These are phyloP conservation scores for Formica exsecta DNA, from an alignment of 1,140 invertebrate species.

Conservation along the genomic window DNA sequence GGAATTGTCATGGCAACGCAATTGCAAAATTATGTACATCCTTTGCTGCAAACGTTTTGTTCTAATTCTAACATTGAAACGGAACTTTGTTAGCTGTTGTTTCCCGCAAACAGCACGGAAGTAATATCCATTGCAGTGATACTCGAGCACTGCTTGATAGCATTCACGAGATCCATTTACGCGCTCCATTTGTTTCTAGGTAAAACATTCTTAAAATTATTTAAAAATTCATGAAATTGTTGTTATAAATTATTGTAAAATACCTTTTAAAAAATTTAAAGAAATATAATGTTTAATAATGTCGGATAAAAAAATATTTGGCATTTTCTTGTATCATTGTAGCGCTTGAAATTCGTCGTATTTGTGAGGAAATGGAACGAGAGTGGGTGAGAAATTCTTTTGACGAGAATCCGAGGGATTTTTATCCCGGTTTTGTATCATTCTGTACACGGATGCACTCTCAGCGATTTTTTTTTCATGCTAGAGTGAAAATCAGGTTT, in stretches of 20 bases:
- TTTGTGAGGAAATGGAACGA: background rate
- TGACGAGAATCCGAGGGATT: slow-evolving; percentile 7
- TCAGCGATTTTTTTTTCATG: background rate
- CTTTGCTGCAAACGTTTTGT: slow-evolving; percentile 23
- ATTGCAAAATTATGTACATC: slow-evolving; percentile 29
- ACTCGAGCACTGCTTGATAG: background rate
- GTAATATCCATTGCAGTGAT: background rate
- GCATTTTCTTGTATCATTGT: background rate
- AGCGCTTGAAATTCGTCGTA: background rate
- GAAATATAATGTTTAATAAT: background rate
- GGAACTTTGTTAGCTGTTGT: slow-evolving; percentile 23
- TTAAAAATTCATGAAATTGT: background rate
- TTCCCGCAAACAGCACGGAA: slow-evolving; percentile 16
- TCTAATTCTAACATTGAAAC: slow-evolving; percentile 12
- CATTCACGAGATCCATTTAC: slow-evolving; percentile 30
- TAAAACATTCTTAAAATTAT: background rate
- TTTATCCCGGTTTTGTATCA: slow-evolving; percentile 5
- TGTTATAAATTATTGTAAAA: background rate
- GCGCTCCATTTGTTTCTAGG: background rate
- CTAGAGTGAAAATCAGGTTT: slow-evolving; percentile 24
- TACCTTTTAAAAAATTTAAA: background rate
- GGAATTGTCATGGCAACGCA: background rate
- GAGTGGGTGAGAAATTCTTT: background rate
- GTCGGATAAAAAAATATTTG: background rate
- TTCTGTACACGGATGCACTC: slow-evolving; percentile 19